These are phyloP conservation scores for Cavia aperea DNA, from an alignment of 2,113 vertebrate genomes.

Conservation along the genomic window DNA sequence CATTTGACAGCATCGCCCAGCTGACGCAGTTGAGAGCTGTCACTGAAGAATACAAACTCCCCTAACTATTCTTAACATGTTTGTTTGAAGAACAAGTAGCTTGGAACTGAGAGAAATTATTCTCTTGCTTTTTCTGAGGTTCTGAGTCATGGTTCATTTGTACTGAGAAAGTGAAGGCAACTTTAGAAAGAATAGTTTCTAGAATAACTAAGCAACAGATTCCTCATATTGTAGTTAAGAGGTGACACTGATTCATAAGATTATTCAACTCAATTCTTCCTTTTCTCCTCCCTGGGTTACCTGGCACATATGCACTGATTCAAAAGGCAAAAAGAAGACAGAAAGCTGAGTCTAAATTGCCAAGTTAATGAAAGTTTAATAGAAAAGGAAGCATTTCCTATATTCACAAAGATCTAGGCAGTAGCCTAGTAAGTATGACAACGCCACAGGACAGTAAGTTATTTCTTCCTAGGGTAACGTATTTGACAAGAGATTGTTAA, in stretches of 20 bases:
- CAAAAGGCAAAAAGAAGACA: conserved; percentile 37
- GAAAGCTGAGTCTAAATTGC: not conserved
- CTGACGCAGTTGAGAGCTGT: conserved; percentile 20
- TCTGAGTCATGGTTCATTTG: conserved; percentile 66
- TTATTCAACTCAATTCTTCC: conserved; percentile 37
- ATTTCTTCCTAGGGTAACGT: not conserved
- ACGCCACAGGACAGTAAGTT: conserved; percentile 45
- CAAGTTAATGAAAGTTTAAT: conserved; percentile 18
- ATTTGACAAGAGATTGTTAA: conserved; percentile 9
- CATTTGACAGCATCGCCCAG: conserved; percentile 2
- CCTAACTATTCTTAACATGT: conserved; percentile 44
- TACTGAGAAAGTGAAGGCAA: conserved; percentile 51
- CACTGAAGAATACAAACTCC: conserved; percentile 34
- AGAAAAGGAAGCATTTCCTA: conserved; percentile 18
- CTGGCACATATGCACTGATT: conserved; percentile 17
- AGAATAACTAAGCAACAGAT: conserved; percentile 69
- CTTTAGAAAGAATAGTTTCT: conserved; percentile 64
- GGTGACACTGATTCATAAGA: conserved; percentile 48
- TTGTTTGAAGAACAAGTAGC: conserved; percentile 25
- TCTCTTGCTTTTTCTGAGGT: conserved; percentile 52
- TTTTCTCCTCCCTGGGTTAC: conserved; percentile 1
- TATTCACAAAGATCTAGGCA: conserved; percentile 37
- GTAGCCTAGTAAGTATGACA: conserved; percentile 49
- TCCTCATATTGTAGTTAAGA: conserved; percentile 54
- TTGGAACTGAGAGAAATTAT: not conserved